phyloP scores from a whole-genome alignment of 2,113 vertebrate genomes.

The Nibea coibor region DNA sequence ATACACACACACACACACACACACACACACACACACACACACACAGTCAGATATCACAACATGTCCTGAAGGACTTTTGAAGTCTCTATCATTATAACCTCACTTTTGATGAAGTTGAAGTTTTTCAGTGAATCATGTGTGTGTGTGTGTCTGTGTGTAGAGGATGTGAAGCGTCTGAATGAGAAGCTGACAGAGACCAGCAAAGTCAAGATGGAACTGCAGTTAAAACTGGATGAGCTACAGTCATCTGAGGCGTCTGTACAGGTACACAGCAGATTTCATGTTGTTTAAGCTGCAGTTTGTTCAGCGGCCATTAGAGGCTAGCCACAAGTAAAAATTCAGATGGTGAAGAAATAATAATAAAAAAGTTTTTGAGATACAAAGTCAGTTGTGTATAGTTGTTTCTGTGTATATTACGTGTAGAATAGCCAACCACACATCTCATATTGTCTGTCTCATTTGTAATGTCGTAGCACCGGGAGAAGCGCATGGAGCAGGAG shows the following conservation, averaged over 20 bases:
- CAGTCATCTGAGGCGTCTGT: constrained; percentile 92
- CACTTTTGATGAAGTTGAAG: too few relatives aligned
- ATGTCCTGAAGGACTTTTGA: too few relatives aligned
- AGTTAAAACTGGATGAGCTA: constrained; percentile 93
- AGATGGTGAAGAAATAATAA: not conserved
- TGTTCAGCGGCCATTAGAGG: not conserved
- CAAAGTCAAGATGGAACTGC: constrained; percentile 91
- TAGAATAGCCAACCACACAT: not conserved
- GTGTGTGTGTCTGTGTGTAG: constrained; percentile 73
- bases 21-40: not conserved
- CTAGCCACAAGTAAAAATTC: not conserved
- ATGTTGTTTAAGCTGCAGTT: not conserved
- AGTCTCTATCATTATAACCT: too few relatives aligned
- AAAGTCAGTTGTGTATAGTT: not conserved
- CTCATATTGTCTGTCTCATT: not conserved
- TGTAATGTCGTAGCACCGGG: constrained; percentile 85
- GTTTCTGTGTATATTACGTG: not conserved
- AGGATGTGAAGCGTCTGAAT: constrained; percentile 91
- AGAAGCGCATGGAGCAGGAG: constrained; percentile 95
- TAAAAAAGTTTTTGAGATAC: too few relatives aligned
- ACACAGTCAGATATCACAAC: too few relatives aligned
- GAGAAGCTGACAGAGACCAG: constrained; percentile 92
- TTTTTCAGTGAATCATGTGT: not conserved
- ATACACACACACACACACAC: not conserved
- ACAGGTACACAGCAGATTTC: constrained; percentile 81